These are phyloP conservation scores for Torymus texanus DNA, from an alignment of 2,888 invertebrate genomes.

Conservation along the genomic window DNA sequence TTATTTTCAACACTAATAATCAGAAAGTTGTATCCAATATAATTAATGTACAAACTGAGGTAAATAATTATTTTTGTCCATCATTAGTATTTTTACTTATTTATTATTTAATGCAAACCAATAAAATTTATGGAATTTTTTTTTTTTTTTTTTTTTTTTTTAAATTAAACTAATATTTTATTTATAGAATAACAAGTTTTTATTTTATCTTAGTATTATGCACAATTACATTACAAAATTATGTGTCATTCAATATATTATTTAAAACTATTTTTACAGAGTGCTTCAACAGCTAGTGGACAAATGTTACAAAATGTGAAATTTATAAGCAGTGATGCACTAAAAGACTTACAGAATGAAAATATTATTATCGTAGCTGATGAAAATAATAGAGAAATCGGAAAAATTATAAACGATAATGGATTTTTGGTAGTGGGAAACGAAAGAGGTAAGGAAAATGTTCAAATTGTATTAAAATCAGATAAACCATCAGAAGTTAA, in stretches of 20 bases:
- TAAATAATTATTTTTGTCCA: constrained; percentile 23
- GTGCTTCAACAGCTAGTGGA: constrained; percentile 30
- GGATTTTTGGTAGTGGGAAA: constrained; percentile 53
- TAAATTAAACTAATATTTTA: not conserved
- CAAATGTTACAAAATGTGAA: constrained; percentile 52
- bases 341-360: constrained; percentile 57
- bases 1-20: constrained; percentile 48
- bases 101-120: too few relatives aligned
- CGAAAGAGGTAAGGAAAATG: constrained; percentile 57
- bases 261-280: constrained; percentile 26
- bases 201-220: not conserved
- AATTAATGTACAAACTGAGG: constrained; percentile 51
- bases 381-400: constrained; percentile 59
- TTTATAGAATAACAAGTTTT: not conserved
- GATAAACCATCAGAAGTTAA: constrained; percentile 54
- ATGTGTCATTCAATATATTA: too few relatives aligned
- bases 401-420: constrained; percentile 57
- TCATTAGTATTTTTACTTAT: not conserved
- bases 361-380: constrained; percentile 61
- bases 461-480: constrained; percentile 44
- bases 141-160: too few relatives aligned
- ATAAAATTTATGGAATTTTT: too few relatives aligned
- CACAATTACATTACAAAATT: too few relatives aligned
- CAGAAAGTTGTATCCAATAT: constrained; percentile 45
- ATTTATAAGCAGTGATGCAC: constrained; percentile 46